Base-by-base conservation (phyloP, 2,797 vertebrate genomes). In the Characodon lateralis region DNA sequence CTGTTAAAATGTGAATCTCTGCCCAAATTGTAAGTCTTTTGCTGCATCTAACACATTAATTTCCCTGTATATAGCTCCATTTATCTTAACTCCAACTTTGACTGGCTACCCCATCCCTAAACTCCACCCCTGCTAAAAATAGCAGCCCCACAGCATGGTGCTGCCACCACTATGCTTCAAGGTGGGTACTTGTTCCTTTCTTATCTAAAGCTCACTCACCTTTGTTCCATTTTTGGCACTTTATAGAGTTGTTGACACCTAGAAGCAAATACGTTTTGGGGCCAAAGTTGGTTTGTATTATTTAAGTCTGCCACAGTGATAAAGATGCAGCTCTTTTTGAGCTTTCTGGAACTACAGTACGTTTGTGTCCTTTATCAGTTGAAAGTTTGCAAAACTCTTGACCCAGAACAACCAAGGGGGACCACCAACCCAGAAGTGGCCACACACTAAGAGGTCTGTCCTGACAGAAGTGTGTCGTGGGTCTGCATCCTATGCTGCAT, bases 401-500 rank as follows among this genome's bases (percentile, higher is more conserved):
- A 58, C 35, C 77, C 1, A 65, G 53, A 50, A 5, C 65, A 65
- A 77, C 24, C 39, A 50, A 59, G 56, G 39, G 48, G 28, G 16
- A 26, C n/a, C 35, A 73, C 24, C 69, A 12, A 10, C 51, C 69
- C 66, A 39, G 20, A 48, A 18, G 46, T 48, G 18, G 8, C 61
- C 6, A 65, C 61, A 39, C 20, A 35, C 35, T 4, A 35, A 35
- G 16, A 63, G 31, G 14, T 72, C 5, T 24, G 13, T 31, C 55
- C 71, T 77, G 48, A 73, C n/a, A 68, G n/a, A 48, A 61, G 35
- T 46, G 41, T n/a, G n/a, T 66, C 10, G 41, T 24, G 63, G 20
- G 35, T 16, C 8, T 22, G 9, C 8, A 12, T 66, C 20, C 63
- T 12, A 22, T 4, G 35, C 20, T 66, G 63, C 20, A 22, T 35